Evolutionary conservation across 2,797 vertebrate species (phyloP), one percentile per base, ranked within the genome.

Genomic region (Poeciliopsis paucimaculata): DNA sequence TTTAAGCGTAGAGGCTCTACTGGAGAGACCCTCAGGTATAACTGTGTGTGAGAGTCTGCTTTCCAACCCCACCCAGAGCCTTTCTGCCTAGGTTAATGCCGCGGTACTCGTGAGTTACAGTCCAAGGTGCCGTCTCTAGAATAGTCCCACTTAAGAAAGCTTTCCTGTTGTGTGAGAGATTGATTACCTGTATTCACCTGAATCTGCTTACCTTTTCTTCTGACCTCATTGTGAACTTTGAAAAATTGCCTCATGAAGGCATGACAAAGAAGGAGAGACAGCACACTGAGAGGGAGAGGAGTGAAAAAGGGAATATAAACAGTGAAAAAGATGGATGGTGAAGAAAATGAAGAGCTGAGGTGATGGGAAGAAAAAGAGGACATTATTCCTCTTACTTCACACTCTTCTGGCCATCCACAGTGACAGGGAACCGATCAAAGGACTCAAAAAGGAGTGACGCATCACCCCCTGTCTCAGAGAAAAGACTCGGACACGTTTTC

Each of bases 1-100:
- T 99, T 98, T 98, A 99, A 97, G 90, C 96, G 98, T 77, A 96
- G 97, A 81, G 98, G 98, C 77, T 99, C 98, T 0, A 98, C 97
- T 9, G 97, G 96, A 85, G 98, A 99, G 94, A 99, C 97, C 0
- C 95, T 99, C 91, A 99, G 98, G 98, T 99, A 76, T 26, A 47
- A 66, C 0, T 74, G 41, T 77, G 28, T 82, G 72, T 82, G 82
- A 81, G 53, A 79, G 81, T 36, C 31, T n/a, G 70, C 53, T 82
- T 73, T 46, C 66, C 75, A 10, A 20, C 45, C 47, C 11, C 10
- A 55, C 70, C 51, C 18, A 47, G 60, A 83, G 82, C 55, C 49
- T 78, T 86, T 18, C 77, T 86, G 84, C 72, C 73, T 82, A 88
- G 87, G 87, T 91, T 89, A 91, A 90, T 87, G 77, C 81, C 5